Evolutionary conservation across 2,888 invertebrate species (phyloP).

Genomic region (Dynastes grantii): DNA sequence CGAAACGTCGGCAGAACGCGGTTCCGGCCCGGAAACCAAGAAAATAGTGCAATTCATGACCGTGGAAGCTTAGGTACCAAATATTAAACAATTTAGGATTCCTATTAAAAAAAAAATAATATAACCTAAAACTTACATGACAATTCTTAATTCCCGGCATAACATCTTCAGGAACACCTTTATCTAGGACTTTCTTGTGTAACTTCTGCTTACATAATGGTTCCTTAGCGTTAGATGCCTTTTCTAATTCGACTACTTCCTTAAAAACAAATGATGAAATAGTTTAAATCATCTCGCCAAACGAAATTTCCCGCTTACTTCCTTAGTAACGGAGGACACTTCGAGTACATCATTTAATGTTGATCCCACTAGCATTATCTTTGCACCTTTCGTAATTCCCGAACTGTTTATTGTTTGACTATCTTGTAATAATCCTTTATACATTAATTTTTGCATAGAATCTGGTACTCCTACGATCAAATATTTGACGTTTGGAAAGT

Average conservation of each 20-base stretch:
- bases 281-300: not conserved
- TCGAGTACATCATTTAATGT: conserved; percentile 90
- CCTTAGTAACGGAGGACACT: conserved; percentile 82
- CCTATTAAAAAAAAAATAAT: too few species aligned
- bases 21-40: too few species aligned
- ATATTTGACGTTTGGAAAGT: not conserved
- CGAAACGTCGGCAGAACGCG: too few species aligned
- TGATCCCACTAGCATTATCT: conserved; percentile 93
- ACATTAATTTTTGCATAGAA: conserved; percentile 91
- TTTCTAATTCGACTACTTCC: conserved; percentile 78
- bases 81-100: too few species aligned
- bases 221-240: conserved; percentile 78
- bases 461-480: conserved; percentile 78
- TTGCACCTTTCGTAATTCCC: conserved; percentile 86
- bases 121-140: conserved; percentile 53
- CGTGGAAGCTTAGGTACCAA: too few species aligned
- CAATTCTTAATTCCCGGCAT: conserved; percentile 88
- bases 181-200: conserved; percentile 90
- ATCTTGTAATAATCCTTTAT: conserved; percentile 90
- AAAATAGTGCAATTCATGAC: too few species aligned
- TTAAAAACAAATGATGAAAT: conserved; percentile 57
- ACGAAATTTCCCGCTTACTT: conserved; percentile 68
- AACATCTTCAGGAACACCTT: conserved; percentile 91
- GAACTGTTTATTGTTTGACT: conserved; percentile 84
- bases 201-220: conserved; percentile 83